Evolutionary conservation across 2,888 invertebrate species (phyloP), one percentile per base, ranked within the genome.

Genomic region (Heliconius hortense): DNA sequence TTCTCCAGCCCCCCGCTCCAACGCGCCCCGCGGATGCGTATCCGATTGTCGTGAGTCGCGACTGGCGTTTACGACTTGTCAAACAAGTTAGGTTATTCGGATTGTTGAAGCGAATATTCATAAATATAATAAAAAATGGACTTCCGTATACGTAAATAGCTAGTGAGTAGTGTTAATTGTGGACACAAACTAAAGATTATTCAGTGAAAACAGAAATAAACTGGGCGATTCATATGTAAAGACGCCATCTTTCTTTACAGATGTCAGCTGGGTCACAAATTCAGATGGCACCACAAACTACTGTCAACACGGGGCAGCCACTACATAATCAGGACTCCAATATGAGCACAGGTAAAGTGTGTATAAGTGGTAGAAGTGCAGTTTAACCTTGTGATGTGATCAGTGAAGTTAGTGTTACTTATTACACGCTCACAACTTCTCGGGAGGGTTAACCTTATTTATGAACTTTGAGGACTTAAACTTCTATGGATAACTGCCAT

Each of bases 241-340:
- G 94, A 92, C 93, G 94, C 94, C 94, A 94, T 94, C 92, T 94
- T 93, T 91, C 93, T 93, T 96, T 96, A 86, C 95, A 98, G 98
- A 98, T 98, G 98, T 97, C 98, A 96, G 97, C 98, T 96, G 97
- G 97, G 95, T 97, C 98, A 95, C 98, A 98, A 96, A 96, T 98
- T 97, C 98, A 98, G 97, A 97, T 98, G 97, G 98, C 98, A 96
- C 97, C 98, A 95, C 97, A 98, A 96, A 96, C 97, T 94, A 97
- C 97, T 94, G 96, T 96, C 95, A 96, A 96, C 95, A 96, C 96
- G 88, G 94, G 94, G 91, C 96, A 97, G 95, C 96, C 97, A 94
- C 96, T 96, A 95, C 97, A 97, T 95, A 98, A 96, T 96, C 98
- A 98, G 95, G 98, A 98, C 96, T 98, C 98, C 95, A 98, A 98